Evolutionary conservation across 2,888 invertebrate genomes (phyloP), one percentile per base, ranked within the genome.

Genomic region (Caenorhabditis macrosperma): DNA sequence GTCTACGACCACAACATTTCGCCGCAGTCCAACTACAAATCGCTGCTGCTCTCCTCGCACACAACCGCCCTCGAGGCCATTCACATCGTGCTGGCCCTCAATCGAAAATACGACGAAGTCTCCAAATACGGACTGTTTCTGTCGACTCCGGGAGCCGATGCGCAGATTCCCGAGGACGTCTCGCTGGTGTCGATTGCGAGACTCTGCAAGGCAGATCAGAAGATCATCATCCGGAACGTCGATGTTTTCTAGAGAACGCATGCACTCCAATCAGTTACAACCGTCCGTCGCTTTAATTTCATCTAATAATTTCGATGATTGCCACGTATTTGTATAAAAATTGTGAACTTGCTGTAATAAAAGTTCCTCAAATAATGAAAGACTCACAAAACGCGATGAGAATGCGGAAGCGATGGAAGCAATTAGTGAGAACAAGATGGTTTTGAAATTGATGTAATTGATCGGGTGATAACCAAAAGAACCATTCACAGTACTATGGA

Each of bases 1-100:
- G 94, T 97, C 72, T 95, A 95, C 93, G 96, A 96, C 91, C 95
- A 95, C 20, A 95, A 95, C 38, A 93, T 96, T 83, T 95, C 95
- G 93, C 94, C 95, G 66, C 95, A 88, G 82, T 85, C 85, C 48
- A 89, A 89, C 79, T 89, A 89, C 80, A 89, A 89, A 63, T 89
- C 89, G 7, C 67, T 89, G 48, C 60, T 89, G n/a, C 60, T 89
- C 28, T 82, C 88, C 7, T 74, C 82, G 10, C 64, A 74, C 17
- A 89, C 89, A 17, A 85, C 84, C 0, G 71, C 69, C 10, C 59
- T 52, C 4, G 85, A 88, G 64, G 82, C 87, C 4, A 78, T 86
- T 24, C 78, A 75, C 24, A 81, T 89, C 5, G 75, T 89, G n/a
- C 67, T 87, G 1, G 54, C 82, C 5, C 75, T 87, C 78, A 85